Evolutionary conservation across 2,113 vertebrate genomes (phyloP).

Genomic region (Microcebus murinus): DNA sequence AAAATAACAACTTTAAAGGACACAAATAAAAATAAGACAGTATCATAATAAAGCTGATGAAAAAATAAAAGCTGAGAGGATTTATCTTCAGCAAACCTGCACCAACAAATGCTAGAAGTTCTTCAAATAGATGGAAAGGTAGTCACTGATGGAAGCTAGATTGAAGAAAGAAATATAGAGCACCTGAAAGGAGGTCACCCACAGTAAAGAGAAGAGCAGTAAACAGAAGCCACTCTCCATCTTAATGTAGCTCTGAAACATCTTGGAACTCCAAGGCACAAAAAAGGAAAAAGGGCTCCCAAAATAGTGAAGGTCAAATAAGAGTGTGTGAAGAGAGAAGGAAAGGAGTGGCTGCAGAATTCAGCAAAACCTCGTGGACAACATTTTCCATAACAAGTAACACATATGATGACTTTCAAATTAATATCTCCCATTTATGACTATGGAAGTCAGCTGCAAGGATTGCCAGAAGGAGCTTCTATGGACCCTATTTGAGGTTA

Average conservation of each 20-base stretch:
- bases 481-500: not conserved
- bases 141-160: not conserved
- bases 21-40: not conserved
- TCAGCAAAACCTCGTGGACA: not conserved
- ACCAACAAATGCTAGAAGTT: not conserved
- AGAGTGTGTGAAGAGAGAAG: not conserved
- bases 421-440: not conserved
- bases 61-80: not conserved
- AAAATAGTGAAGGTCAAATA: not conserved
- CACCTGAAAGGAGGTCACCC: not conserved
- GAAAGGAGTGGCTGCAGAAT: not conserved
- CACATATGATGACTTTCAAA: not conserved
- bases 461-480: not conserved
- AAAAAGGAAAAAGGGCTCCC: not conserved
- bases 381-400: not conserved
- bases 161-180: not conserved
- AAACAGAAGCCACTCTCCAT: not conserved
- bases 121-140: not conserved
- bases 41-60: not conserved
- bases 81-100: not conserved
- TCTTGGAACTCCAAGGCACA: not conserved
- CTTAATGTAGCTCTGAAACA: not conserved
- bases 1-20: not conserved
- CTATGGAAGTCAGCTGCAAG: not conserved
- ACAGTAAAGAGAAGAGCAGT: not conserved